These are phyloP conservation scores for Corythornis madagascariensis DNA, from an alignment of 2,113 vertebrate genomes.

Conservation along the genomic window DNA sequence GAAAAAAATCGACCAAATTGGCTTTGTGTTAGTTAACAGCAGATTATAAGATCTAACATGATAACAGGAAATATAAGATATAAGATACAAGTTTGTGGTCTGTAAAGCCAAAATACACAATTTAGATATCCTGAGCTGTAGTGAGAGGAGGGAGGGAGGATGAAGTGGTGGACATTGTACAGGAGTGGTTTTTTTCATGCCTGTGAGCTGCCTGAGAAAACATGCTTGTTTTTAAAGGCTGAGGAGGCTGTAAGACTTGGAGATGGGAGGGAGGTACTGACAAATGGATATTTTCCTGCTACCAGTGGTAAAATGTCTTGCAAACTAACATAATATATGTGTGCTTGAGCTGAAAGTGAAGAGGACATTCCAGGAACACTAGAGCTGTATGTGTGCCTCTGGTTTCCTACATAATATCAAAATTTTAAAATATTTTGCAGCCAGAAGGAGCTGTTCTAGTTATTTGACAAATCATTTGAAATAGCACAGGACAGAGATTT, in stretches of 20 bases:
- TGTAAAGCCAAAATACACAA: neutral
- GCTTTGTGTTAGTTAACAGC: neutral
- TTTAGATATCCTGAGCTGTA: neutral
- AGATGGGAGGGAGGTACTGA: neutral
- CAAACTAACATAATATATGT: neutral
- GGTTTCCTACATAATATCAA: neutral
- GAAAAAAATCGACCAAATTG: neutral
- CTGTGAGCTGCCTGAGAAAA: neutral
- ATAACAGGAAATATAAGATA: neutral
- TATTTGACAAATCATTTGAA: neutral
- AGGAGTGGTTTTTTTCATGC: neutral
- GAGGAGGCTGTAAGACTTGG: neutral
- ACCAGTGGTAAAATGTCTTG: neutral
- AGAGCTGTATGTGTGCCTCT: neutral
- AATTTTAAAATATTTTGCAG: neutral
- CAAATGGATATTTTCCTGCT: neutral
- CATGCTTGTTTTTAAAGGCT: neutral
- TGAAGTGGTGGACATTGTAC: neutral
- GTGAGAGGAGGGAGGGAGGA: neutral
- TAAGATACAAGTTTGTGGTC: neutral
- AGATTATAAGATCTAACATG: neutral
- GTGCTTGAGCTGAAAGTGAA: neutral
- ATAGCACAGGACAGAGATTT: neutral
- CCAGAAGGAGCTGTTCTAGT: neutral
- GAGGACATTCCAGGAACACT: neutral